These are phyloP conservation scores for Poeciliopsis presidionis DNA, from an alignment of 2,797 vertebrate species.

Conservation along the genomic window DNA sequence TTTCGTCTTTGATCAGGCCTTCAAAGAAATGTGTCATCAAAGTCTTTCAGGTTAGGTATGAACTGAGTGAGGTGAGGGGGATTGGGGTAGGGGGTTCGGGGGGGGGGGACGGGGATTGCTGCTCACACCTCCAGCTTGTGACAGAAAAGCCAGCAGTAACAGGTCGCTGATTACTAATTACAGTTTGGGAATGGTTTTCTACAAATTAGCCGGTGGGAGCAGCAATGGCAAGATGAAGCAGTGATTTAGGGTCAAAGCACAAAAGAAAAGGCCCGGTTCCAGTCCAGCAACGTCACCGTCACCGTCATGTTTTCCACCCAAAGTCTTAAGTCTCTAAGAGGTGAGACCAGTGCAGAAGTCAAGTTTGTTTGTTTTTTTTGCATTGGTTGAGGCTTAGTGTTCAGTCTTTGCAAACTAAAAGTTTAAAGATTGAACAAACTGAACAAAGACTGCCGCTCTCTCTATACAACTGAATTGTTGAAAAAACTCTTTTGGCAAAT, in stretches of 20 bases:
- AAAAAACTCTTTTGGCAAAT: background rate
- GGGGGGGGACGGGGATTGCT: conserved; percentile 26
- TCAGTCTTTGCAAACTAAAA: background rate
- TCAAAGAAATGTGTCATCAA: conserved; percentile 83
- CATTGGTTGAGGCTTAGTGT: background rate
- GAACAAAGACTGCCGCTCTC: too few species aligned
- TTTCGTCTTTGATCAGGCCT: conserved; percentile 81
- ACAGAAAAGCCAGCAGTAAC: conserved; percentile 55
- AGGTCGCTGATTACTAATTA: conserved; percentile 79
- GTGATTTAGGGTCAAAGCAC: conserved; percentile 23
- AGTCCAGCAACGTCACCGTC: conserved; percentile 7
- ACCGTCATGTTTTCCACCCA: background rate
- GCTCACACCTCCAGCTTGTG: conserved; percentile 55
- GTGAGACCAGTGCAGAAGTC: background rate
- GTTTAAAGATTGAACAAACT: background rate
- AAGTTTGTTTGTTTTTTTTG: background rate
- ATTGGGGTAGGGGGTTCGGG: conserved; percentile 12
- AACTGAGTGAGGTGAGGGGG: conserved; percentile 51
- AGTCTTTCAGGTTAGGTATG: conserved; percentile 81
- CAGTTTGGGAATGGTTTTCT: conserved; percentile 35
- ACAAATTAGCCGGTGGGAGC: conserved; percentile 21
- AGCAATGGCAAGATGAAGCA: background rate
- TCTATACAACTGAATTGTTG: background rate
- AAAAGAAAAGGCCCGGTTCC: conserved; percentile 25
- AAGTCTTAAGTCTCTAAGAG: background rate